These are phyloP conservation scores for Bombycilla garrulus DNA, from an alignment of 2,113 vertebrate species.

Conservation along the genomic window DNA sequence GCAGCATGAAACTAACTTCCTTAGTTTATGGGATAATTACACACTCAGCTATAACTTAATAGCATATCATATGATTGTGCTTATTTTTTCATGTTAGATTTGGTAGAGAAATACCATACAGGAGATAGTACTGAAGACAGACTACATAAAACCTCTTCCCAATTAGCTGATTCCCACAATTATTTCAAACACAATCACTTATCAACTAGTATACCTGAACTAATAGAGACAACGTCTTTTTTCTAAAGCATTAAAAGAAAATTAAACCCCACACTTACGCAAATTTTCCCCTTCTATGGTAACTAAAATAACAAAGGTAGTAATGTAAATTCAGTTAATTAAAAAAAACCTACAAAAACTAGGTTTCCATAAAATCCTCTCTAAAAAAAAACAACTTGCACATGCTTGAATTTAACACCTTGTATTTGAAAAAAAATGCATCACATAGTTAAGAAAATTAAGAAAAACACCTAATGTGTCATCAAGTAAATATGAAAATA, in stretches of 20 bases:
- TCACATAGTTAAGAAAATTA: background rate
- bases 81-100: background rate
- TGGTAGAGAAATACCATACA: background rate
- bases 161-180: background rate
- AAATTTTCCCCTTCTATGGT: background rate
- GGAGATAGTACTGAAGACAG: background rate
- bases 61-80: background rate
- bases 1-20: background rate
- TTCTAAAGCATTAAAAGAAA: background rate
- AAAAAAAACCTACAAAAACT: background rate
- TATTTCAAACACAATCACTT: fast-evolving
- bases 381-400: background rate
- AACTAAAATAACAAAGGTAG: background rate
- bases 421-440: background rate
- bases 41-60: background rate
- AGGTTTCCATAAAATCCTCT: background rate
- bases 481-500: background rate
- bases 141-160: background rate
- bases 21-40: background rate
- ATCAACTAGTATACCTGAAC: background rate
- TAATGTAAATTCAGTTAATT: background rate
- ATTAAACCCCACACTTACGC: background rate
- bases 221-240: background rate
- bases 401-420: background rate
- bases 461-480: background rate